Base-by-base conservation (phyloP, 2,888 invertebrate genomes). In the Nymphalis polychloros region DNA sequence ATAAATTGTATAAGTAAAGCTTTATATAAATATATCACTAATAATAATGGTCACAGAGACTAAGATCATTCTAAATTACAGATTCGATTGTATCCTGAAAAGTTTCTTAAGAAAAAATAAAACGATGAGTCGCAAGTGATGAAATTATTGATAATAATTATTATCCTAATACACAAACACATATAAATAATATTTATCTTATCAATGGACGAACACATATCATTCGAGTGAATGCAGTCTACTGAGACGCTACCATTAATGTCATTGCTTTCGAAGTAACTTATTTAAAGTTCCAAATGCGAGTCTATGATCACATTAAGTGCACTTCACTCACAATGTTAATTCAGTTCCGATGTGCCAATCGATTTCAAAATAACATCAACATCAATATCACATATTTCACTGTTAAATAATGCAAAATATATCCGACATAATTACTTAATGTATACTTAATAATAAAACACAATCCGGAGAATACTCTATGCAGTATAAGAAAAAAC, bases 161-260 rank as follows among this genome's bases (percentile, higher is more conserved):
- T 67, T 73, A 75, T 78, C 76, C 84, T 86, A 88, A 78, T 82
- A 86, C 82, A 87, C 83, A 87, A 89, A 88, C 81, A 80, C 85
- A 87, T 87, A 88, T 85, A 88, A 86, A 88, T 85, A 83, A 89
- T 87, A 84, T 84, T 81, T 83, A 81, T 85, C 83, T 88, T 85
- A 84, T 84, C 81, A 89, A 88, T 92, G 92, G 92, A 92, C 92
- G 92, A 92, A 92, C 92, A 92, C 90, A 89, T 88, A 84, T 88
- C 89, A 90, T 90, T 92, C 89, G 81, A 89, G 84, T 82, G 90
- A 92, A 90, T 91, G 90, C 91, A 92, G 92, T 92, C 91, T 91
- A 90, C 86, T 82, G 81, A 84, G 79, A 87, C 82, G 81, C 84
- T 85, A 80, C 81, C 83, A 81, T 79, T 85, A 83, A 85, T 87